phyloP scores from a whole-genome alignment of 2,888 invertebrate genomes.

The Sabatieria punctata region DNA sequence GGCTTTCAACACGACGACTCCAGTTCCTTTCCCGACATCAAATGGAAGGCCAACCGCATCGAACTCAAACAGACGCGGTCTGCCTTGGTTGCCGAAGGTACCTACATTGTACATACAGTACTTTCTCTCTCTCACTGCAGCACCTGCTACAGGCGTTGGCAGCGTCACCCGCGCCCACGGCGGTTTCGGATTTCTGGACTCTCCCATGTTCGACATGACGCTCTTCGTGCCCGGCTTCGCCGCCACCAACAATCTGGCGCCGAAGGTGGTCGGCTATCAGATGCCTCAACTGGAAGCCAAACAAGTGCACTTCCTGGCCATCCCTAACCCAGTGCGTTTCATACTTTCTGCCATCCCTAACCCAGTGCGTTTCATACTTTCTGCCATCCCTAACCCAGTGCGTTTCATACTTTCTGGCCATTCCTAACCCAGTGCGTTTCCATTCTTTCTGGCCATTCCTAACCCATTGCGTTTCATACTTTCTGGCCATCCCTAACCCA shows the following conservation, averaged over 20 bases:
- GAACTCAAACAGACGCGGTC: not conserved
- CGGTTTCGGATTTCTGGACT: slow-evolving; percentile 1
- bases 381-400: too few species aligned
- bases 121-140: not conserved
- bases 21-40: not conserved
- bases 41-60: not conserved
- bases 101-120: too few species aligned
- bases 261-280: not conserved
- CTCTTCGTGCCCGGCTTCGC: slow-evolving; percentile 4
- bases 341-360: too few species aligned
- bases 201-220: not conserved
- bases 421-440: too few species aligned
- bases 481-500: too few species aligned
- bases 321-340: too few species aligned
- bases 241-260: not conserved
- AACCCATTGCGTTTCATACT: too few species aligned
- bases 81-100: too few species aligned
- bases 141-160: not conserved
- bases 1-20: not conserved
- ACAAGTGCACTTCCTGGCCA: not conserved
- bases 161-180: not conserved
- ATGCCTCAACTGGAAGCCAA: not conserved
- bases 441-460: too few species aligned
- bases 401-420: too few species aligned
- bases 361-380: too few species aligned